Conservation (phyloP, 2,888 invertebrate genomes). For the Conomelus anceps region DNA sequence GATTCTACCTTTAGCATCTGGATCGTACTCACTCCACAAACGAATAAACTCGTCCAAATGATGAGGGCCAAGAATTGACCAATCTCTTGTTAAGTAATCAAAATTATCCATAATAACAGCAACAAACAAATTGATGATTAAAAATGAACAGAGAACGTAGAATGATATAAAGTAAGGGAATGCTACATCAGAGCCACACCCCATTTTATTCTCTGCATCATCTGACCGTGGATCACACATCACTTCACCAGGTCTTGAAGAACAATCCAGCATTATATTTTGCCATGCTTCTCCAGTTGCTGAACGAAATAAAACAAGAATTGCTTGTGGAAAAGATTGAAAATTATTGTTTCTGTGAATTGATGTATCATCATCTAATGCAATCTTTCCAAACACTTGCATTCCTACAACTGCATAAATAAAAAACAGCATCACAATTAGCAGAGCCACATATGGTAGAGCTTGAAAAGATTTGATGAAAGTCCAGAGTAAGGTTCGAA, state of each 20-base stretch:
- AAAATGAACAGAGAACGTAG: conserved; percentile 96
- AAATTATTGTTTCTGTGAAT: conserved; percentile 98
- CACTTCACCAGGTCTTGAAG: conserved; percentile 59
- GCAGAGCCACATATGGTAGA: conserved; percentile 93
- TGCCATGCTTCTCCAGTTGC: conserved; percentile 99
- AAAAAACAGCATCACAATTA: conserved; percentile 98
- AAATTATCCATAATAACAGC: conserved; percentile 99
- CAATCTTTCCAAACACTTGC: conserved; percentile 98
- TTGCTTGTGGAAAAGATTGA: conserved; percentile 96
- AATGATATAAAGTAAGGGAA: conserved; percentile 99
- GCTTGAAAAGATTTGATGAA: conserved; percentile 99
- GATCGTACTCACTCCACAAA: conserved; percentile 99
- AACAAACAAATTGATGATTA: conserved; percentile 98
- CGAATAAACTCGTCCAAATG: conserved; percentile 99
- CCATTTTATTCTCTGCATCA: conserved; percentile 41
- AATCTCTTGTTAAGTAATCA: conserved; percentile 97
- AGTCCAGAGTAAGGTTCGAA: conserved; percentile 95
- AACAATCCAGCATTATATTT: conserved; percentile 96
- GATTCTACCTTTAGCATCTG: conserved; percentile 97
- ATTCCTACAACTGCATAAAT: conserved; percentile 99
- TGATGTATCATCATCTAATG: conserved; percentile 63
- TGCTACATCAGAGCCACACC: conserved; percentile 89
- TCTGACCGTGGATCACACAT: conserved; percentile 61
- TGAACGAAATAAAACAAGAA: conserved; percentile 90
- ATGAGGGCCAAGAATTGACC: conserved; percentile 99